A percentile compares a stretch with the other conserved stretches of the same genome.
These are phyloP conservation scores for Phymanthus crucifer DNA, from an alignment of 92 coral and sea anemone species.

Conservation along the genomic window DNA sequence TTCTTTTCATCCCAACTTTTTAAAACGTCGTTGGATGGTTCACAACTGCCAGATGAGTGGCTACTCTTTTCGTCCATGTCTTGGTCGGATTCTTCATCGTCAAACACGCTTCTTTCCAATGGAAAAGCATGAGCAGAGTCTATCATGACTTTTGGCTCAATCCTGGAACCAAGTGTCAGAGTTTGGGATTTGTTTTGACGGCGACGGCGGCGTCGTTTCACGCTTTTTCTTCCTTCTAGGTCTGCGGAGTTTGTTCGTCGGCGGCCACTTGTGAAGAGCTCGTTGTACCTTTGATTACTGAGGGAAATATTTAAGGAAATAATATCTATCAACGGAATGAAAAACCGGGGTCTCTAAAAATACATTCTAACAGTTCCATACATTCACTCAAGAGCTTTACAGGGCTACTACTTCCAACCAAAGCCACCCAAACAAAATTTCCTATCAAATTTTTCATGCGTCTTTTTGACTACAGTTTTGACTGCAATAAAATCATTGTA, in stretches of 20 bases:
- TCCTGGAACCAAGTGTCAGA: slow-evolving; percentile 5
- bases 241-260: slow-evolving; percentile 49
- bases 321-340: not conserved
- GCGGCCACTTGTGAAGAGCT: slow-evolving; percentile 58
- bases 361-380: too few species aligned
- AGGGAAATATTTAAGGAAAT: not conserved
- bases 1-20: slow-evolving; percentile 22
- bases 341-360: not conserved
- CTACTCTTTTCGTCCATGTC: slow-evolving; percentile 16
- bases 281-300: slow-evolving; percentile 79
- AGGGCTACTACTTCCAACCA: too few species aligned
- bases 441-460: too few species aligned
- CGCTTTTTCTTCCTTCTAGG: slow-evolving; percentile 39
- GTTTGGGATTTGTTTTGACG: slow-evolving; percentile 44
- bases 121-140: slow-evolving; percentile 19
- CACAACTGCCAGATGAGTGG: not conserved
- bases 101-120: slow-evolving; percentile 21
- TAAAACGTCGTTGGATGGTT: slow-evolving; percentile 19
- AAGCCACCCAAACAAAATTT: too few species aligned
- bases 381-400: too few species aligned
- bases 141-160: slow-evolving; percentile 1
- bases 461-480: too few species aligned
- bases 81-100: slow-evolving; percentile 11
- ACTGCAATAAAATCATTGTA: too few species aligned
- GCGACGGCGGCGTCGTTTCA: slow-evolving; percentile 32